Evolutionary conservation across 2,113 vertebrate species (phyloP), one percentile per base, ranked within the genome.

Genomic region (Solea senegalensis): DNA sequence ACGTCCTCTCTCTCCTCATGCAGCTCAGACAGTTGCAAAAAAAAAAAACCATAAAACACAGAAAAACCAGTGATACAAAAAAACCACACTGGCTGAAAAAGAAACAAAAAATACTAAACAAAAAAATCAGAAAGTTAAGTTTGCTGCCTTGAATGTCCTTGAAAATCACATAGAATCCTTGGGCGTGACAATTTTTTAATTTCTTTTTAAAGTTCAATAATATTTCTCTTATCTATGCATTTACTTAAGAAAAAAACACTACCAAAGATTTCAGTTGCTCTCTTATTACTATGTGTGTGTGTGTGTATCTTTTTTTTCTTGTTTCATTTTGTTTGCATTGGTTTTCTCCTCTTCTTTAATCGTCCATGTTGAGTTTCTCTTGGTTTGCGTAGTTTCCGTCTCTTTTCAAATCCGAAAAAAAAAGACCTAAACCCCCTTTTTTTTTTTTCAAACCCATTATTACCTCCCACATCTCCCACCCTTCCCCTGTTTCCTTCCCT

Each of bases 351-450:
- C 86, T 75, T 91, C 81, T 83, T 69, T 54, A 91, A 86, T 85
- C 82, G 89, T 94, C 90, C 89, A 82, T 60, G 57, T 88, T 90
- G 87, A 86, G 89, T 90, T 90, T 90, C 78, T 91, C 91, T 93
- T 91, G 90, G 85, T 90, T 92, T 92, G 81, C 80, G 80, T 86
- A 73, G 87, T 86, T 85, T 82, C 76, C 57, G 27, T 84, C 85
- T 85, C 80, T 76, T 64, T 83, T 72, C 53, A 41, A 65, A 65
- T 84, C 74, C 27, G 67, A 60, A 54, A 80, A 70, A 83, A 75
- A 88, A 83, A 76, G 79, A 76, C 68, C 53, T 60, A 69, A 69
- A 87, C 76, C 74, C 73, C 66, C 52, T 52, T 34, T 72, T 43
- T 5, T 82, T 74, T 34, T 72, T 43, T 5, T 82, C 72, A 50